These are phyloP conservation scores for Solenopsis invicta DNA, from an alignment of 1,140 invertebrate genomes.

Conservation along the genomic window DNA sequence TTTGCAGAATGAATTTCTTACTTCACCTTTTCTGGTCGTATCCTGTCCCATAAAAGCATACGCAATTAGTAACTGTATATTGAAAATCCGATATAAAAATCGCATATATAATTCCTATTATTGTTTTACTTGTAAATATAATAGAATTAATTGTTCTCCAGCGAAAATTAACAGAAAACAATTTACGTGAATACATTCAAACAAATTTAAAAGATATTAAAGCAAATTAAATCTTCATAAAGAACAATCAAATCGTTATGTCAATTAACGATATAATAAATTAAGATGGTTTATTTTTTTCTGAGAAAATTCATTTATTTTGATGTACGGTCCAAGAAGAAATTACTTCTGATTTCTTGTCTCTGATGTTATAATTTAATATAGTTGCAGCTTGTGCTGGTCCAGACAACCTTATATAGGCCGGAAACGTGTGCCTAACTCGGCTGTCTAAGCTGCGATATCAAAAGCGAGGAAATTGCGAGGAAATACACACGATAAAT, in stretches of 20 bases:
- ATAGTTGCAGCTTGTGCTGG: background rate
- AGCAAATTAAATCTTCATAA: background rate
- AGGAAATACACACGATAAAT: constrained; percentile 27
- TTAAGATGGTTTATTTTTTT: background rate
- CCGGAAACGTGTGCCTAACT: constrained; percentile 10
- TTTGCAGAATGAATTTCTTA: constrained; percentile 39
- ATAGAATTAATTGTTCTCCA: constrained; percentile 17
- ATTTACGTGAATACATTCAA: background rate
- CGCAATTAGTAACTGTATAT: background rate
- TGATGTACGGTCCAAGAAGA: background rate
- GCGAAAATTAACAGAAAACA: background rate
- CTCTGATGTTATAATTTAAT: constrained; percentile 34
- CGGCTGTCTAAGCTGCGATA: background rate
- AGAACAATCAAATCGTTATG: background rate
- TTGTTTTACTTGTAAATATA: constrained; percentile 9
- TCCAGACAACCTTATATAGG: background rate
- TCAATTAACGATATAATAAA: constrained; percentile 7
- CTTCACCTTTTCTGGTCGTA: constrained; percentile 1
- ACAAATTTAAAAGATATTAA: constrained; percentile 11
- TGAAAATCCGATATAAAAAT: background rate
- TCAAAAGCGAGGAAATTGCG: constrained; percentile 44
- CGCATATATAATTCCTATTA: background rate
- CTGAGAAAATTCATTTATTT: constrained; percentile 27
- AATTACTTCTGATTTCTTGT: constrained; percentile 38
- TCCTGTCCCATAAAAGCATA: background rate